Evolutionary conservation across 2,113 vertebrate species (phyloP).

Genomic region (Passer montanus): DNA sequence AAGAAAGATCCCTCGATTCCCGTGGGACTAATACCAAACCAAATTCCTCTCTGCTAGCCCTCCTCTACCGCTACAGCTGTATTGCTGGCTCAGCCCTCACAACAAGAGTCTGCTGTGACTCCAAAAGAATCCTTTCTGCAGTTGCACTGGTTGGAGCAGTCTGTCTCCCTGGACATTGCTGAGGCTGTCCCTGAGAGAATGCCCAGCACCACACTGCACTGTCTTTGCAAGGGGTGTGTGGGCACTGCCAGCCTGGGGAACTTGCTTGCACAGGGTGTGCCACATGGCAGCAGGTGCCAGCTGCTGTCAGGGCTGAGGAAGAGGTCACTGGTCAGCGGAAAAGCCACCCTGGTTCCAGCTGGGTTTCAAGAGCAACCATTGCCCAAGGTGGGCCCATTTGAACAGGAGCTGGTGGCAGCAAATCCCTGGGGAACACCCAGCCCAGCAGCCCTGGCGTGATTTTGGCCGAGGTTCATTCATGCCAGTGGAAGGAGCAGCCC

Average conservation of each 20-base stretch:
- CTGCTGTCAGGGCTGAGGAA: not conserved
- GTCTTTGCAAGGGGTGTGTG: not conserved
- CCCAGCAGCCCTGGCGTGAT: not conserved
- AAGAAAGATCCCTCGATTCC: not conserved
- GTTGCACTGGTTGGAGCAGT: not conserved
- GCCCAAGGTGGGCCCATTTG: not conserved
- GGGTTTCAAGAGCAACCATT: not conserved
- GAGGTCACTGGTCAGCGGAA: not conserved
- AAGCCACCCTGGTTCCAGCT: not conserved
- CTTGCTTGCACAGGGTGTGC: not conserved
- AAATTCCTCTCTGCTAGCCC: not conserved
- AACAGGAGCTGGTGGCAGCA: not conserved
- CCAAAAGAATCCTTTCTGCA: not conserved
- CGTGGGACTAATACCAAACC: not conserved
- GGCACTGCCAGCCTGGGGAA: not conserved
- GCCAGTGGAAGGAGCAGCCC: not conserved
- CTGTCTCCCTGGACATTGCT: not conserved
- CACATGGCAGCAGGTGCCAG: not conserved
- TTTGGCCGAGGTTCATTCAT: not conserved
- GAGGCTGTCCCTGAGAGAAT: fast-evolving
- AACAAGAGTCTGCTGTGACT: not conserved
- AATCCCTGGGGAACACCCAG: too few species aligned
- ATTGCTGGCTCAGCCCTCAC: not conserved
- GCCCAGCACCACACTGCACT: fast-evolving
- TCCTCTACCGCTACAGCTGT: not conserved